Evolutionary conservation across 2,113 vertebrate species (phyloP).

Genomic region (Erythrolamprus reginae): DNA sequence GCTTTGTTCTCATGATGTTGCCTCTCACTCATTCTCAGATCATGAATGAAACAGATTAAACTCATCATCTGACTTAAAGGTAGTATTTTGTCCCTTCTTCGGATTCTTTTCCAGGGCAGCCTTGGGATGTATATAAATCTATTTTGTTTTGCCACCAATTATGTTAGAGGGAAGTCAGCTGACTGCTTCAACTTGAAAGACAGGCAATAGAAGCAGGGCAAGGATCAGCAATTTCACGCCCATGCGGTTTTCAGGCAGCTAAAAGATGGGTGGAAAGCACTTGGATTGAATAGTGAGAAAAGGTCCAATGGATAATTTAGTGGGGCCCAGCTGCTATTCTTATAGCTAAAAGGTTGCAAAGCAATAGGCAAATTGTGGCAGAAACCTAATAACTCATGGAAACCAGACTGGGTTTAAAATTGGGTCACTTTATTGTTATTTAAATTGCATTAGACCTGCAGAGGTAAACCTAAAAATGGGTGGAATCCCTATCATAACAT

Average conservation of each 20-base stretch:
- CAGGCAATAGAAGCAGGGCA: neutral
- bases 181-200: neutral
- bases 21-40: neutral
- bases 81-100: neutral
- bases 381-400: too few species aligned
- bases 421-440: too few species aligned
- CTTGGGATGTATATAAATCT: neutral
- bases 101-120: neutral
- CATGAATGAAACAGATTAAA: neutral
- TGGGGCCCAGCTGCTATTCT: neutral
- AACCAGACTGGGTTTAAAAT: too few species aligned
- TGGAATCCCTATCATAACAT: too few species aligned
- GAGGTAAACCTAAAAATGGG: too few species aligned
- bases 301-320: neutral
- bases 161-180: neutral
- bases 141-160: neutral
- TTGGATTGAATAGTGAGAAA: neutral
- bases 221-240: neutral
- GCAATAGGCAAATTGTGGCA: neutral
- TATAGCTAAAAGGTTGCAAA: neutral
- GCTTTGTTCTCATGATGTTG: neutral
- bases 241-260: neutral
- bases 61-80: neutral
- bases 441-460: too few species aligned
- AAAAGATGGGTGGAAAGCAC: neutral